phyloP scores from a whole-genome alignment of 2,113 vertebrate genomes.

The Turnix velox region DNA sequence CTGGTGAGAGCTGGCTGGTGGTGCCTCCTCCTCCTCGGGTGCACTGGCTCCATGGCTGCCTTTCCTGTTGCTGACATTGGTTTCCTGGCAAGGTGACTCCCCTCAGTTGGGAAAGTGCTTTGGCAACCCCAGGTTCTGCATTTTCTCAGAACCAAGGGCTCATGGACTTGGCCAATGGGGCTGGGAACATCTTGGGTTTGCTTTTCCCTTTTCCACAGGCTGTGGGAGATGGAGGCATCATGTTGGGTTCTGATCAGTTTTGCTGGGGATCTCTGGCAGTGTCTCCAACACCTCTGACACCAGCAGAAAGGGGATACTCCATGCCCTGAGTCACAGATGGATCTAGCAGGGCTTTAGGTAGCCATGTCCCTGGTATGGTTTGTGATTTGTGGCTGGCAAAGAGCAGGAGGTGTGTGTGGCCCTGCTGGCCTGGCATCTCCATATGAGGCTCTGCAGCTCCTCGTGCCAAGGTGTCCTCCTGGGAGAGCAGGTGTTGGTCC shows the following conservation, averaged over 20 bases:
- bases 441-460: background rate
- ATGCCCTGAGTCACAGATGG: accelerated
- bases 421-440: background rate
- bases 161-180: accelerated
- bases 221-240: accelerated
- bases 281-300: accelerated
- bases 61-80: background rate
- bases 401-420: accelerated
- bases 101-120: background rate
- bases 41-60: background rate
- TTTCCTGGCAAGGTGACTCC: background rate
- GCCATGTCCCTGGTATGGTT: accelerated
- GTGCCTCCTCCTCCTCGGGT: background rate
- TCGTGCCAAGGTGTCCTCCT: background rate
- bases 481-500: background rate
- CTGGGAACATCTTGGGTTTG: accelerated
- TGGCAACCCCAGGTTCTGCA: too few relatives aligned
- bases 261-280: background rate
- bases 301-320: background rate
- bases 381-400: accelerated
- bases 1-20: background rate
- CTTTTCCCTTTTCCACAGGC: accelerated
- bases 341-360: background rate
- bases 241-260: accelerated
- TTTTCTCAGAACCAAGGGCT: background rate